phyloP scores from a whole-genome alignment of 2,113 vertebrate species.

The Seriola quinqueradiata region DNA sequence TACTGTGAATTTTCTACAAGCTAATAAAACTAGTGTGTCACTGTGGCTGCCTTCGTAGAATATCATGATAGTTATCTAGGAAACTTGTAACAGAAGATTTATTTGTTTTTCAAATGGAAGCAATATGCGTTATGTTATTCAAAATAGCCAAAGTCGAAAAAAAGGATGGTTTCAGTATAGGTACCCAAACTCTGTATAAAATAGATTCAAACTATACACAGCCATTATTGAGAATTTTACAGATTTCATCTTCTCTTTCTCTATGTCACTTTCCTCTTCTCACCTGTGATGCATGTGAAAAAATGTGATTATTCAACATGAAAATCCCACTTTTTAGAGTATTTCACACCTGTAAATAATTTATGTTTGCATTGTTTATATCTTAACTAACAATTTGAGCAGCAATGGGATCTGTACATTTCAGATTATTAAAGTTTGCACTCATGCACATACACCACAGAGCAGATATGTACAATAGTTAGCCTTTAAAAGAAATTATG shows the following conservation, averaged over 20 bases:
- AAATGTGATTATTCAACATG: no score
- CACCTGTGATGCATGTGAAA: no score
- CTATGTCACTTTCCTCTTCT: no score
- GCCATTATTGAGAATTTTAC: no score
- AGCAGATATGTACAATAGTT: constrained; percentile 27
- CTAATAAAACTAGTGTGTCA: background rate
- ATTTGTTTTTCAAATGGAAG: background rate
- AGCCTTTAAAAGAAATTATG: constrained; percentile 21
- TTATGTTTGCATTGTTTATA: background rate
- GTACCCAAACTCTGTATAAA: no score
- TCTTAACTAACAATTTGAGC: background rate
- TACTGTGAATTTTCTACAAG: background rate
- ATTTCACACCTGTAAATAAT: background rate
- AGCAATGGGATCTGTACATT: background rate
- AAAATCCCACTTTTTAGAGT: no score
- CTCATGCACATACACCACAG: background rate
- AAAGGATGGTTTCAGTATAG: no score
- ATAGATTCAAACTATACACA: no score
- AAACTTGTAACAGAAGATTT: background rate
- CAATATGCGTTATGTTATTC: background rate
- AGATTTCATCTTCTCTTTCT: no score
- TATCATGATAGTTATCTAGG: background rate
- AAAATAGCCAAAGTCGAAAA: no score
- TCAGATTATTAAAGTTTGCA: background rate
- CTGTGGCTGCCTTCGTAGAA: background rate